Base-by-base conservation (phyloP, 2,797 vertebrate genomes). In the Falco concolor region DNA sequence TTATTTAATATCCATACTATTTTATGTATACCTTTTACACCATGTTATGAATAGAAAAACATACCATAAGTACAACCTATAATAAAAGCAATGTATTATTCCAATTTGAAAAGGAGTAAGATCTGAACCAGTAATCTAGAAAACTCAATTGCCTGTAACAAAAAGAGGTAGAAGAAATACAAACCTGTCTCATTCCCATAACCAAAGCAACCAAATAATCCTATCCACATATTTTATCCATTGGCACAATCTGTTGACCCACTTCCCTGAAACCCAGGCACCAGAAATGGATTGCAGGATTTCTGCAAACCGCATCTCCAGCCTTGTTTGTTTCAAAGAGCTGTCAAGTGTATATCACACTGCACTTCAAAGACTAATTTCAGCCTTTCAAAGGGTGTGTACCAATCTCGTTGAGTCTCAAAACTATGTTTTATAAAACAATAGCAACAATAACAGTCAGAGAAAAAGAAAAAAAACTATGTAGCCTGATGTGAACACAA, bases 281-380 rank as follows among this genome's bases (percentile, higher is more conserved):
- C 49, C 70, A 85, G 65, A 93, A 95, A 45, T 44, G 54, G 75
- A 85, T 65, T 59, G 82, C 40, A 95, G 81, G 75, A 87, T 85
- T 94, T 95, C 87, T 90, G 64, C 79, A 80, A 68, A 67, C 72
- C 67, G n/a, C 20, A 65, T 85, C 82, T 91, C 82, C 76, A 81
- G 63, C 38, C 75, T 56, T 54, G 57, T 44, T 44, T 54, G n/a
- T 78, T 92, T 90, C 89, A 89, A 83, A 75, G 72, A 83, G 64
- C 84, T 96, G 82, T 80, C 79, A 86, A 72, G 23, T 56, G 50
- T 14, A 0, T 20, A 65, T 75, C 91, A 86, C n/a, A 9, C 69
- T 10, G 13, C 44, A 75, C 73, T 86, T 96, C 69, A 92, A 91
- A 91, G 87, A 45, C 24, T 75, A 73, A 88, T 73, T 93, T 76